A percentile compares a stretch with the other conserved stretches of the same genome.
phyloP scores from a whole-genome alignment of 2,113 vertebrate genomes.

The Circaetus gallicus region DNA sequence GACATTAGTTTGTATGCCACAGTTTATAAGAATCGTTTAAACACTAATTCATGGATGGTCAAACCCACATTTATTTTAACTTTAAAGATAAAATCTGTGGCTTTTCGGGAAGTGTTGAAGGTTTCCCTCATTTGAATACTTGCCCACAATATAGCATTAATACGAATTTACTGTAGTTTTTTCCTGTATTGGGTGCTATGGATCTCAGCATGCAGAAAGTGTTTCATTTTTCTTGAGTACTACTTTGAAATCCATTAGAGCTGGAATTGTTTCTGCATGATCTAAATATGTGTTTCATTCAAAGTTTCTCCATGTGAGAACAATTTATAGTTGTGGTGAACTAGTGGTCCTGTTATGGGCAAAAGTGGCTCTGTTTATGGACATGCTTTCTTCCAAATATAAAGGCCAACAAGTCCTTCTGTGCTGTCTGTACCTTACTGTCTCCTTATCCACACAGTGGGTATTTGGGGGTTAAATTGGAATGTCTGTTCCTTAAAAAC shows the following conservation, averaged over 20 bases:
- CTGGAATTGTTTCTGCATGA: not conserved
- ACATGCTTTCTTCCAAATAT: not conserved
- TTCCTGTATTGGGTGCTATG: not conserved
- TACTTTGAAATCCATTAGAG: not conserved
- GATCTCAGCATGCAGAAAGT: not conserved
- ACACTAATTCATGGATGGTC: not conserved
- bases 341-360: not conserved
- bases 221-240: not conserved
- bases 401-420: not conserved
- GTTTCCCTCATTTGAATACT: not conserved
- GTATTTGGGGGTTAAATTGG: not conserved
- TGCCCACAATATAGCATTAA: not conserved
- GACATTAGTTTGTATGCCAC: not conserved
- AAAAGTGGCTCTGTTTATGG: not conserved
- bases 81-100: not conserved
- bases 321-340: not conserved
- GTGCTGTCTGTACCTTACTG: not conserved
- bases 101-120: not conserved
- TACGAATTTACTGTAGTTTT: not conserved
- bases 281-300: not conserved
- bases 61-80: not conserved
- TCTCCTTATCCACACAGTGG: not conserved
- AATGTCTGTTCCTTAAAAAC: not conserved
- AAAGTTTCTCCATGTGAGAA: not conserved
- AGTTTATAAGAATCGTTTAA: not conserved